phyloP scores from a whole-genome alignment of 2,888 invertebrate species.

The Elmis aenea region DNA sequence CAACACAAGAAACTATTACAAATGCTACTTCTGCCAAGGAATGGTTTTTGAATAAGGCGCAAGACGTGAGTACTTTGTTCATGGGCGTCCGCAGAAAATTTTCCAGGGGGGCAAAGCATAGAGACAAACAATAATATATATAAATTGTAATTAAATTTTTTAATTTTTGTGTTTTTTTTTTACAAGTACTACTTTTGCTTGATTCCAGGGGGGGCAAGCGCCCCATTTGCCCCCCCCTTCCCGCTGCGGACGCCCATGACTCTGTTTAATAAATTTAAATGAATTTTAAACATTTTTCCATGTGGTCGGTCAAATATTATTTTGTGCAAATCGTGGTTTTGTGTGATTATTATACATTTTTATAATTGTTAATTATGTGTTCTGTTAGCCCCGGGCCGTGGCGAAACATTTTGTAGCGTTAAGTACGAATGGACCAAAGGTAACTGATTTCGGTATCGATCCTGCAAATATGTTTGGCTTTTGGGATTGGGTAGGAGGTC shows the following conservation, averaged over 20 bases:
- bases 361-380: too few relatives aligned
- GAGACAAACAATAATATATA: too few relatives aligned
- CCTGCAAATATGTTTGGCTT: slow-evolving; percentile 98
- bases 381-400: slow-evolving; percentile 66
- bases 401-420: slow-evolving; percentile 98
- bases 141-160: neutral
- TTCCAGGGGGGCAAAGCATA: too few relatives aligned
- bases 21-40: slow-evolving; percentile 97
- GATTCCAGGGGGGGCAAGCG: too few relatives aligned
- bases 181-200: too few relatives aligned
- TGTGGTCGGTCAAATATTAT: slow-evolving; percentile 6
- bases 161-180: too few relatives aligned
- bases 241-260: too few relatives aligned
- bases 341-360: slow-evolving; percentile 7
- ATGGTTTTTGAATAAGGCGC: slow-evolving; percentile 86
- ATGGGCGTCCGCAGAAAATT: too few relatives aligned
- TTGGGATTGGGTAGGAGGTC: slow-evolving; percentile 99
- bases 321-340: slow-evolving; percentile 4
- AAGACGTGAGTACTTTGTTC: slow-evolving; percentile 62
- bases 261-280: too few relatives aligned
- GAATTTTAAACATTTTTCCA: too few relatives aligned
- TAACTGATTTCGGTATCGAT: slow-evolving; percentile 96
- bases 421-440: slow-evolving; percentile 91
- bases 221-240: too few relatives aligned
- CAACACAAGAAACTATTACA: slow-evolving; percentile 98